Percentiles rank a stretch among this genome's conserved stretches.
These are phyloP conservation scores for Altica lythri DNA, from an alignment of 2,888 invertebrate species.

Conservation along the genomic window DNA sequence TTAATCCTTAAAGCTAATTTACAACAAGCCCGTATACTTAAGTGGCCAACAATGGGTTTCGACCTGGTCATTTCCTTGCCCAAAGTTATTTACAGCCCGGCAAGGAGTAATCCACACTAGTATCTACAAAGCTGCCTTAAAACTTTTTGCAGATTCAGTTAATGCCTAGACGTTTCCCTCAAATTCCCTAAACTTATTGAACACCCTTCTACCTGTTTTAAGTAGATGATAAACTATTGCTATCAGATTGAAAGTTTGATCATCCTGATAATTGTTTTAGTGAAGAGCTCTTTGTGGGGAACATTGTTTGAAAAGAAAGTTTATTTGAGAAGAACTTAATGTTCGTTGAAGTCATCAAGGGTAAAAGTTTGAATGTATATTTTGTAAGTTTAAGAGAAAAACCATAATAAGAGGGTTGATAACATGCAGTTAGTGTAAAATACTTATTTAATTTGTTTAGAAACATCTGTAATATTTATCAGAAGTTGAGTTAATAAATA, in stretches of 20 bases:
- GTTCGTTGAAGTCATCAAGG: no score
- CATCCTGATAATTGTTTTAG: conserved; percentile 13
- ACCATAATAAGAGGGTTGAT: no score
- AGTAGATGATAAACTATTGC: conserved; percentile 12
- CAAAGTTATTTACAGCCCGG: conserved; percentile 19
- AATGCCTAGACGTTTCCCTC: conserved; percentile 7
- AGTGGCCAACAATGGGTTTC: conserved; percentile 20
- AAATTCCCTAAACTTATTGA: conserved; percentile 12
- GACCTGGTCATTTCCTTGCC: conserved; percentile 21
- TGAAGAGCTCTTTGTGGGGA: conserved; percentile 5
- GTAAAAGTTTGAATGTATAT: no score
- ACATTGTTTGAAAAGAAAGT: no score
- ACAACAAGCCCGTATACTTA: conserved; percentile 8
- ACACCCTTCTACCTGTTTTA: conserved; percentile 18
- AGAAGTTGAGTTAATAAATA: no score
- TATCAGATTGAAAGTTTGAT: conserved; percentile 7
- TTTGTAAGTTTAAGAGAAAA: no score
- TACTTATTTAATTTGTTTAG: no score
- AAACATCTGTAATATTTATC: no score
- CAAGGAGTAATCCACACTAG: conserved; percentile 18
- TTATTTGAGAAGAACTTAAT: no score
- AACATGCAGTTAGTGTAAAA: no score
- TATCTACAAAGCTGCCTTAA: conserved; percentile 6
- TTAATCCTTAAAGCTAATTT: conserved; percentile 16
- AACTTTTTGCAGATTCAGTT: conserved; percentile 20